These are phyloP conservation scores for Okapia johnstoni DNA, from an alignment of 2,113 vertebrate species.

Conservation along the genomic window DNA sequence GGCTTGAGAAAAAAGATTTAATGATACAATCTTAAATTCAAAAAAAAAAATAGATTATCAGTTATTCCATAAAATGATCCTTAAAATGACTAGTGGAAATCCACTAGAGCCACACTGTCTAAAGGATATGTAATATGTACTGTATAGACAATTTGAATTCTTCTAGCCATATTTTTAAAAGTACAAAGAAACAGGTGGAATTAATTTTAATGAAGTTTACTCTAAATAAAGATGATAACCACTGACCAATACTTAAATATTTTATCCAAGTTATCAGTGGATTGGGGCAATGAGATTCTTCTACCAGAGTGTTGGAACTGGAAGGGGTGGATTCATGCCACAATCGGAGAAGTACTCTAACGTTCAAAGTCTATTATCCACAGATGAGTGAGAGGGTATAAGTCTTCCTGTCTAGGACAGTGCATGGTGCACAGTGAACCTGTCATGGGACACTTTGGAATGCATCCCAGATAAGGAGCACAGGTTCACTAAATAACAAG, in stretches of 20 bases:
- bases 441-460: neutral
- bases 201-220: neutral
- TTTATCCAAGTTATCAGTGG: no score
- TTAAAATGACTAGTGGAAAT: neutral
- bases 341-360: rapidly evolving
- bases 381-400: neutral
- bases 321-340: neutral
- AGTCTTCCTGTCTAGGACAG: neutral
- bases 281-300: neutral
- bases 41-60: neutral
- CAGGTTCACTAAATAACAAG: neutral
- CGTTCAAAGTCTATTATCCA: neutral
- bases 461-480: neutral
- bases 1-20: neutral
- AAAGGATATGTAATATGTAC: neutral
- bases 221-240: neutral
- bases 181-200: neutral
- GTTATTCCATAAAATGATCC: neutral
- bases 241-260: neutral
- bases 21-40: neutral
- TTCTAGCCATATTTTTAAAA: neutral
- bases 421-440: neutral
- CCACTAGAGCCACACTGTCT: neutral
- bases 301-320: neutral
- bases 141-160: neutral